Evolutionary conservation across 2,888 invertebrate genomes (phyloP), one percentile per base, ranked within the genome.

Genomic region (Patella pellucida): DNA sequence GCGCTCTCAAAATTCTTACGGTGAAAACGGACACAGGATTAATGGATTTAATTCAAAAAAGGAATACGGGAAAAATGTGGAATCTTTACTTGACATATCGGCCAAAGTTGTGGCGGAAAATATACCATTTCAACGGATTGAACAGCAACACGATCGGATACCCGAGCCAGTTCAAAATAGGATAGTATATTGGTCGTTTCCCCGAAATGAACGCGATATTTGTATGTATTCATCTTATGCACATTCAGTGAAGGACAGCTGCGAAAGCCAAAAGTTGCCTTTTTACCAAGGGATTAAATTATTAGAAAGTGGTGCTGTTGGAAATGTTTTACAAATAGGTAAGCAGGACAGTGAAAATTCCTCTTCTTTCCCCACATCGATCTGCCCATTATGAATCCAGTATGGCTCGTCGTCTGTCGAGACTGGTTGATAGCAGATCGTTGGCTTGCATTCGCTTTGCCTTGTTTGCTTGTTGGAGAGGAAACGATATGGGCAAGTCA

Each of bases 161-260:
- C 96, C 96, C 84, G 96, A 96, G 91, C 96, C 96, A 83, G 96
- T 96, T 91, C 96, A 96, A 92, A 93, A 95, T 85, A 93, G 95
- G 89, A 95, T 96, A 91, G 95, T 96, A 89, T 96, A 94, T 93
- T 96, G 96, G 95, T 95, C 96, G 83, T 96, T 96, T 92, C 96
- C 96, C 84, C 92, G 96, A 88, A 95, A 96, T 90, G 96, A 96
- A 92, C 93, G 95, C 89, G 96, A 96, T 92, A 96, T 96, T 91
- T 95, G 95, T 92, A 96, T 96, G 95, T 96, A 96, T 92, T 95
- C 95, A 86, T 95, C 95, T 85, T 93, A 95, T 92, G 93, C 94
- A 87, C 92, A 89, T 79, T 84, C 84, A 77, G 88, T 86, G 67
- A 89, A 89, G 78, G 89, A 89, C 79, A 89, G 89, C 82, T 84